Percentiles rank a stretch among this genome's conserved stretches.
Evolutionary conservation across 2,797 vertebrate species (phyloP).

Genomic region (Numenius phaeopus): DNA sequence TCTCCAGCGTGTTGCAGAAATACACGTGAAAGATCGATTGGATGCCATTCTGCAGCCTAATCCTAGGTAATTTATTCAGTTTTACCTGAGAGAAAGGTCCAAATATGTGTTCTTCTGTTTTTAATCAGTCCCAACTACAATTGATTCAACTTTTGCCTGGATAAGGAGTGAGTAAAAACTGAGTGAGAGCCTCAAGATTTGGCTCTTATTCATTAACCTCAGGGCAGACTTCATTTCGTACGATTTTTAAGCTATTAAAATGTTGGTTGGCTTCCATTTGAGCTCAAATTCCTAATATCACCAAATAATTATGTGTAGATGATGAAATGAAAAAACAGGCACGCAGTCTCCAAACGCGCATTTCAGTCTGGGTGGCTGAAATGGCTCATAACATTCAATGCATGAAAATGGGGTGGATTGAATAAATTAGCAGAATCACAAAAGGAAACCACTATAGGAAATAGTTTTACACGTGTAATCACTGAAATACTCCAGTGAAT

Average conservation of each 20-base stretch:
- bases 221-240: slow-evolving; percentile 65
- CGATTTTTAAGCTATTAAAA: slow-evolving; percentile 72
- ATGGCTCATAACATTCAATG: slow-evolving; percentile 64
- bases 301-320: slow-evolving; percentile 69
- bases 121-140: slow-evolving; percentile 63
- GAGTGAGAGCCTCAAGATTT: slow-evolving; percentile 51
- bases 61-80: slow-evolving; percentile 56
- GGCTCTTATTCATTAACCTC: slow-evolving; percentile 70
- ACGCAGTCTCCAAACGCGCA: slow-evolving; percentile 31
- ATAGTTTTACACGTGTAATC: slow-evolving; percentile 81
- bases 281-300: slow-evolving; percentile 70
- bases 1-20: background rate
- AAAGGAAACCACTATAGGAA: slow-evolving; percentile 85
- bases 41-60: slow-evolving; percentile 57
- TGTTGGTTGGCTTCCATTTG: slow-evolving; percentile 66
- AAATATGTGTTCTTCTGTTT: slow-evolving; percentile 60
- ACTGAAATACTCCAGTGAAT: slow-evolving; percentile 79
- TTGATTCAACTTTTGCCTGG: slow-evolving; percentile 61
- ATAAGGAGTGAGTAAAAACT: slow-evolving; percentile 44
- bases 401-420: slow-evolving; percentile 78
- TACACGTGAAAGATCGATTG: slow-evolving; percentile 36
- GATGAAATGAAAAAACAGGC: slow-evolving; percentile 66
- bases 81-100: slow-evolving; percentile 54
- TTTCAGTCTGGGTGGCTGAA: slow-evolving; percentile 75
- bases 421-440: slow-evolving; percentile 84